Evolutionary conservation across 2,797 vertebrate species (phyloP), one percentile per base, ranked within the genome.

Genomic region (Alauda arvensis): DNA sequence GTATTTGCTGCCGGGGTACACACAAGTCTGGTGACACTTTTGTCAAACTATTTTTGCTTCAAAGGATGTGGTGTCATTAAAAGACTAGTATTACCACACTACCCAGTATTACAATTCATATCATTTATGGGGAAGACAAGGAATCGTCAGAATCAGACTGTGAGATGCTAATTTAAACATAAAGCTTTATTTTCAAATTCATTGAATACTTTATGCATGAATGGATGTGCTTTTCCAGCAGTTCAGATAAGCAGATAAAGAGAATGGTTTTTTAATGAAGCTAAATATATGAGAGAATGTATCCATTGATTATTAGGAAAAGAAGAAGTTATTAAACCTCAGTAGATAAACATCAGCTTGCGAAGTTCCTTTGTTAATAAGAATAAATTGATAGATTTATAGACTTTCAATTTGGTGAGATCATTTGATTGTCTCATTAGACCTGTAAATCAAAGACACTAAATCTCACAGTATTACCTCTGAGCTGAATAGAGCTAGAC

Each of bases 401-500:
- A 74, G 87, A 37, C 85, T 90, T 76, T 45, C 77, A 74, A 45
- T 83, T 87, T 85, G 55, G 69, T 20, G 0, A 83, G 90, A 87
- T 83, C 74, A 42, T 78, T 81, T 87, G 55, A 77, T 79, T 91
- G 71, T 90, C 83, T 95, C 68, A 55, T 85, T 56, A 87, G 26
- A 78, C 33, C 49, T 83, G 39, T 87, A 88, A 91, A 91, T 93
- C 74, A 90, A 78, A 87, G 74, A 63, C 24, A 15, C 71, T 91
- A 81, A 85, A 81, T 61, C 56, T 93, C 79, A 63, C 31, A 67
- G 16, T 23, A 31, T 77, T 92, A 90, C 79, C 77, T 92, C 65
- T 91, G 57, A 93, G 86, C 75, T 91, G 77, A 93, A 84, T 18
- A 89, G 65, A 92, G 78, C 91, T 86, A 91, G 83, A 76, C 69